Evolutionary conservation across 2,113 vertebrate species (phyloP).

Genomic region (Ovibos moschatus): DNA sequence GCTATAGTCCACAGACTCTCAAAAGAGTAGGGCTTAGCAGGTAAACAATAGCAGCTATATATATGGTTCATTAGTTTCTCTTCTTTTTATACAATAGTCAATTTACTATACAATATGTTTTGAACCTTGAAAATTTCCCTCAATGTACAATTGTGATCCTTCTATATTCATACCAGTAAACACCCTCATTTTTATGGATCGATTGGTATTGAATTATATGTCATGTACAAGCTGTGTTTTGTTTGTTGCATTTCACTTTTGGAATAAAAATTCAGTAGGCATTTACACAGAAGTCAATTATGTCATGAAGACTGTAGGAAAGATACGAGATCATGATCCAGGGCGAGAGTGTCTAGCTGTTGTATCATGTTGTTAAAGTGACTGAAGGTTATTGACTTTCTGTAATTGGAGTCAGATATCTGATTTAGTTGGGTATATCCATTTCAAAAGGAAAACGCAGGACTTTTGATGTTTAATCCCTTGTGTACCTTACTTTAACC

Average conservation of each 20-base stretch:
- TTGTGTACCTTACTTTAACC: conserved; percentile 51
- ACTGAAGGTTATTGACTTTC: conserved; percentile 84
- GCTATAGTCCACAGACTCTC: neutral
- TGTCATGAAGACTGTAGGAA: neutral
- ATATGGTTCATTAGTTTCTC: neutral
- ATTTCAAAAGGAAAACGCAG: conserved; percentile 75
- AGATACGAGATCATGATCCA: neutral
- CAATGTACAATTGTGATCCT: neutral
- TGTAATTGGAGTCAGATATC: conserved; percentile 80
- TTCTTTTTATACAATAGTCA: neutral
- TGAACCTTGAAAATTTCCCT: neutral
- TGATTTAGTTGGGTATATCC: conserved; percentile 75
- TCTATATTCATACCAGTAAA: neutral
- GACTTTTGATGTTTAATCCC: conserved; percentile 51
- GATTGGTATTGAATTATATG: neutral
- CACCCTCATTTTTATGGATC: neutral
- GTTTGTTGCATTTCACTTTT: conserved; percentile 58
- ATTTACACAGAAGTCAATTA: conserved; percentile 9
- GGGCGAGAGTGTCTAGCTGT: neutral
- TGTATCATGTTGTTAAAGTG: conserved; percentile 43
- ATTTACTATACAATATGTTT: neutral
- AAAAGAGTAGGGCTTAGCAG: neutral
- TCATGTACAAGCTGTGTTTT: neutral
- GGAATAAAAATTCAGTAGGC: conserved; percentile 37
- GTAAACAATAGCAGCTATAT: neutral